A percentile compares a stretch with the other conserved stretches of the same genome.
phyloP scores from a whole-genome alignment of 2,888 invertebrate genomes.

The Mimachlamys varia region DNA sequence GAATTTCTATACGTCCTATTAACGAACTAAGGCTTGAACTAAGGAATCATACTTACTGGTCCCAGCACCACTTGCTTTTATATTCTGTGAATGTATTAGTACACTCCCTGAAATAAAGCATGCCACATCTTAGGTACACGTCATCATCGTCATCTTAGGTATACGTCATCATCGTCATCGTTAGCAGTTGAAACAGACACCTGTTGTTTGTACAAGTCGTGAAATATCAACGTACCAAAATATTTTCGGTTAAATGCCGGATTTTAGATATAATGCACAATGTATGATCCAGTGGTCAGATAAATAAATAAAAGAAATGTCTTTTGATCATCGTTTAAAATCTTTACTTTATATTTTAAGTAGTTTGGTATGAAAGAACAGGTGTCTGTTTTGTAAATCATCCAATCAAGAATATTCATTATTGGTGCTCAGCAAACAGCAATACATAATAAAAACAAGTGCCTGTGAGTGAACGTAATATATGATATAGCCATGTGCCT shows the following conservation, averaged over 20 bases:
- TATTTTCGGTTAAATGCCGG: no score
- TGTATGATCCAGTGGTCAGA: no score
- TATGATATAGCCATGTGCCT: background rate
- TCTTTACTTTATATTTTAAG: no score
- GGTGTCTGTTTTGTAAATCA: background rate
- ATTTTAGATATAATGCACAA: no score
- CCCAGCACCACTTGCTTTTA: conserved; percentile 34
- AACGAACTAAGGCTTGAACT: background rate
- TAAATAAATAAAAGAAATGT: no score
- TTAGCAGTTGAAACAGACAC: background rate
- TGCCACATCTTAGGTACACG: background rate
- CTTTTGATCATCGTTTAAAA: no score
- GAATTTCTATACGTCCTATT: no score
- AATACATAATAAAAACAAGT: background rate
- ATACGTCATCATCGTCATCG: background rate
- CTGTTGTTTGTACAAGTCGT: background rate
- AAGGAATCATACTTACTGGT: background rate
- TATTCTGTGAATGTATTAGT: conserved; percentile 34
- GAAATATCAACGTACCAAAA: no score
- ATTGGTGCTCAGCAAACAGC: conserved; percentile 28
- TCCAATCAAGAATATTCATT: background rate
- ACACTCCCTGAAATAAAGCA: conserved; percentile 22
- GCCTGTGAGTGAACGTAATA: background rate
- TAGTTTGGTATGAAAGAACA: background rate
- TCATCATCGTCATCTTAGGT: background rate